Evolutionary conservation across 2,113 vertebrate species (phyloP).

Genomic region (Myotis brandtii): DNA sequence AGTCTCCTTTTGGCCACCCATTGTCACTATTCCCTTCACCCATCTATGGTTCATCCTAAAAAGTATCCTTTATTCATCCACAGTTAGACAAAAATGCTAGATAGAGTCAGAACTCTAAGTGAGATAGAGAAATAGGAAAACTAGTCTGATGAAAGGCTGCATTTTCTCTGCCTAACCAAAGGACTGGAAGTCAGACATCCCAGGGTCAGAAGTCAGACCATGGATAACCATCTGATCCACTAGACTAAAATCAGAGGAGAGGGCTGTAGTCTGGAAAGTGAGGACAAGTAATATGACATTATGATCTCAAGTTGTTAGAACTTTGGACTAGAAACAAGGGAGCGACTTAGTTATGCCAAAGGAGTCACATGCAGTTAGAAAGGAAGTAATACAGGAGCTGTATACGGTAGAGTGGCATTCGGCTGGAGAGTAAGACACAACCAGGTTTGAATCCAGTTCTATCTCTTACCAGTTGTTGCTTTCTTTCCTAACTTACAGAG

Average conservation of each 20-base stretch:
- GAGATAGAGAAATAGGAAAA: not conserved
- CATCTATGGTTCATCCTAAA: not conserved
- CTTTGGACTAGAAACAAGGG: not conserved
- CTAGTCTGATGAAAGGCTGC: not conserved
- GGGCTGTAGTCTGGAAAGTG: not conserved
- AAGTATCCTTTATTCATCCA: not conserved
- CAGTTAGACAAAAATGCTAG: not conserved
- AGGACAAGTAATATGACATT: not conserved
- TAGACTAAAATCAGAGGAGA: not conserved
- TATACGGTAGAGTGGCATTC: not conserved
- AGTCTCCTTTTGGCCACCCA: not conserved
- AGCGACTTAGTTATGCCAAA: not conserved
- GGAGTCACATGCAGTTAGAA: not conserved
- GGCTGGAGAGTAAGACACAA: not conserved
- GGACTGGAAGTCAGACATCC: not conserved
- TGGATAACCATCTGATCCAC: not conserved
- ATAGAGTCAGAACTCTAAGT: not conserved
- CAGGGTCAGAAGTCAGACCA: not conserved
- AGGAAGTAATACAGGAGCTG: not conserved
- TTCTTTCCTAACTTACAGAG: not conserved
- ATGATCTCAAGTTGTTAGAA: not conserved
- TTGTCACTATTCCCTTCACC: not conserved
- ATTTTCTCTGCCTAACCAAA: not conserved
- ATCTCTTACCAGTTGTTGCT: not conserved
- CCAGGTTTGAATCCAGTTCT: not conserved